Percentiles rank a stretch among this genome's conserved stretches.
Evolutionary conservation across 2,797 vertebrate species (phyloP).

Genomic region (Cheirogaleus major): DNA sequence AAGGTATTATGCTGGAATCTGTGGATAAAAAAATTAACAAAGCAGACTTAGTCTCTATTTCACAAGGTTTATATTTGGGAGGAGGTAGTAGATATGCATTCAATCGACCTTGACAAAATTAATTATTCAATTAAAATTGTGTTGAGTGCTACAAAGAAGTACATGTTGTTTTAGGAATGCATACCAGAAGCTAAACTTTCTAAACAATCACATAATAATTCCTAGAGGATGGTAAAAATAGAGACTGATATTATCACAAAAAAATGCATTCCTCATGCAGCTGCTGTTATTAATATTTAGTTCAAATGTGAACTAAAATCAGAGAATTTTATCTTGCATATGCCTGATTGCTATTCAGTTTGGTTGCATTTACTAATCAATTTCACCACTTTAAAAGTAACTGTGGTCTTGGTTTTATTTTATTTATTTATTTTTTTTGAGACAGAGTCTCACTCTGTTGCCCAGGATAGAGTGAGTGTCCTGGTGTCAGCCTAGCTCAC

Average conservation of each 20-base stretch:
- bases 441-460: too few species aligned
- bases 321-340: slow-evolving; percentile 12
- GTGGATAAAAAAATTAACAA: background rate
- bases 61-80: background rate
- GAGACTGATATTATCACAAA: background rate
- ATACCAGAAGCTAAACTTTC: background rate
- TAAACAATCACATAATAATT: background rate
- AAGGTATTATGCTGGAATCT: background rate
- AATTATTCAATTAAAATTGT: background rate
- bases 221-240: background rate
- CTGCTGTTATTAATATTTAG: slow-evolving; percentile 29
- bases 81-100: background rate
- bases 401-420: background rate
- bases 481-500: too few species aligned
- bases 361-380: background rate
- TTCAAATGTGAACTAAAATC: slow-evolving; percentile 10
- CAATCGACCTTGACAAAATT: background rate
- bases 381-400: background rate
- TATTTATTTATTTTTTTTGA: too few species aligned
- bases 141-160: background rate
- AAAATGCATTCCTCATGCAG: background rate
- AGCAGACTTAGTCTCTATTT: background rate
- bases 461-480: too few species aligned
- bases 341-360: background rate
- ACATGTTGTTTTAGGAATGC: background rate